Evolutionary conservation across 2,888 invertebrate genomes (phyloP).

Genomic region (Creontiades dilutus): DNA sequence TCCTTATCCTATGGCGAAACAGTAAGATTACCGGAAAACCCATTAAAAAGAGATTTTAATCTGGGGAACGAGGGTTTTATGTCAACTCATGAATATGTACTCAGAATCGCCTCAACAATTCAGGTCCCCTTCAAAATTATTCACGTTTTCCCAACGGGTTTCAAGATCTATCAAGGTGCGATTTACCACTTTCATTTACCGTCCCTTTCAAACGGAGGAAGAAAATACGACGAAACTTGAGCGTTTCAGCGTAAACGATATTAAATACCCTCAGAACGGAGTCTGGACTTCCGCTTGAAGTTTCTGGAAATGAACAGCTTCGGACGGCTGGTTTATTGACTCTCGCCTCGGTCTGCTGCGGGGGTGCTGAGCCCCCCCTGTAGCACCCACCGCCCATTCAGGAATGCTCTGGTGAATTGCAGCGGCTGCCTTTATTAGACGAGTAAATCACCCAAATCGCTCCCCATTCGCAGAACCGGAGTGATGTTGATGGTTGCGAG

Average conservation of each 20-base stretch:
- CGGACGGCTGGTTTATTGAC: conserved; percentile 32
- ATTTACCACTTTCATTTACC: neutral
- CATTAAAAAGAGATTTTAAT: too few species aligned
- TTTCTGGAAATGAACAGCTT: neutral
- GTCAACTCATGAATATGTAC: too few species aligned
- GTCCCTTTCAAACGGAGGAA: neutral
- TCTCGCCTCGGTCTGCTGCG: neutral
- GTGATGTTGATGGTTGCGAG: conserved; percentile 24
- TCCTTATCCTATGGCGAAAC: too few species aligned
- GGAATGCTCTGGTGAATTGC: conserved; percentile 45
- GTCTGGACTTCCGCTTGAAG: neutral
- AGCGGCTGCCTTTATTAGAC: conserved; percentile 65
- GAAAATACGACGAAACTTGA: neutral
- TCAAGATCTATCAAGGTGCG: neutral
- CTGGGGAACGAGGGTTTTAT: too few species aligned
- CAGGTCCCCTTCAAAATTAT: too few species aligned
- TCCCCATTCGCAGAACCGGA: neutral
- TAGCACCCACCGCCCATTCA: neutral
- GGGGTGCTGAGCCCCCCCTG: neutral
- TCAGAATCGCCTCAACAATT: too few species aligned
- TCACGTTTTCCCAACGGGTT: neutral
- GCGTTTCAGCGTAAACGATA: neutral
- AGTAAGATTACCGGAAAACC: too few species aligned
- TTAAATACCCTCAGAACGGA: neutral
- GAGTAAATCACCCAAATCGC: conserved; percentile 62